Evolutionary conservation across 2,888 invertebrate genomes (phyloP), one percentile per base, ranked within the genome.

Genomic region (Eupithecia subumbrata): DNA sequence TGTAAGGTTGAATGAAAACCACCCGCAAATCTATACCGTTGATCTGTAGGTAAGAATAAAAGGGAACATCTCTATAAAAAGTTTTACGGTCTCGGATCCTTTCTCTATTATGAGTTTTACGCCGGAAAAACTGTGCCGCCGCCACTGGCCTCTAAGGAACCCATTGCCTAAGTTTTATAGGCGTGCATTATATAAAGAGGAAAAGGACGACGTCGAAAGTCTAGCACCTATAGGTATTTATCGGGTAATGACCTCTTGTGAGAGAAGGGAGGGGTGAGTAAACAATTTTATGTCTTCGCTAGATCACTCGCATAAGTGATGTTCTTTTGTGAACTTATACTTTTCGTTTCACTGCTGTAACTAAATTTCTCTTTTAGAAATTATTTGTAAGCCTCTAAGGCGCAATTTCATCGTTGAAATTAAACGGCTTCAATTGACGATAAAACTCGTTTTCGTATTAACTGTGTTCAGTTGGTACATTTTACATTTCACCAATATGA

Each of bases 111-210:
- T 72, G 66, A 67, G 69, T 48, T 73, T 69, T 69, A 69, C 63
- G 69, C 60, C 60, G 56, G n/a, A 52, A 66, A 75, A 72, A 72
- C 71, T 12, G 72, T 75, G 72, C 72, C 72, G 72, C 69, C 69
- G 72, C 69, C 69, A 72, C 34, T 69, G 66, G 25, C 63, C 69
- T 64, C 69, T 11, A 68, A 40, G 43, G 45, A 45, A 60, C 25
- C 56, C 37, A 67, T 68, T 8, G 5, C 22, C 22, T 5, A 34
- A 25, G 22, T 52, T 25, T 69, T 30, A 40, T 30, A 34, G 14
- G 25, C 12, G 25, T 25, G 63, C 14, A 52, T 74, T 48, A 66
- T 56, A 67, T 67, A 67, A 67, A 67, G 30, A 30, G 18, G 9
- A 34, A 34, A 64, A 11, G 11, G 34, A 64, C 30, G 12, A 25